Conservation (phyloP, 2,888 invertebrate species). For the Eupithecia exiguata region DNA sequence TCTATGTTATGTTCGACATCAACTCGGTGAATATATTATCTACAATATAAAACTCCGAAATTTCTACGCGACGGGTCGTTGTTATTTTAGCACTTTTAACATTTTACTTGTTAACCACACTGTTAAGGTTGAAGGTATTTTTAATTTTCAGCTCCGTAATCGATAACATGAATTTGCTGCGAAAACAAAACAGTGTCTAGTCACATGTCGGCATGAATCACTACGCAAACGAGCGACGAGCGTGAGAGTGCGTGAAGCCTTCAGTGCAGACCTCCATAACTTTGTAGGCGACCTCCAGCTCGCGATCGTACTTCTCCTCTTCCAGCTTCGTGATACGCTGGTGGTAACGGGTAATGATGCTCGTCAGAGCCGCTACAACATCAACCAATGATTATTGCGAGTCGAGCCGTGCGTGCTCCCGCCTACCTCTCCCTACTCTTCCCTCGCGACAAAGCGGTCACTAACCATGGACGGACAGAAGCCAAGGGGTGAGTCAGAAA, state of each 20-base stretch:
- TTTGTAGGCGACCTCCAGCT: constrained; percentile 97
- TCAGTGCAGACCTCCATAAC: constrained; percentile 95
- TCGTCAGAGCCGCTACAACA: constrained; percentile 87
- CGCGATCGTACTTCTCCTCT: constrained; percentile 98
- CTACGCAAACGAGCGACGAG: constrained; percentile 74
- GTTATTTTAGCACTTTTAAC: constrained; percentile 77
- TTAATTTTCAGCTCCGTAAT: constrained; percentile 71
- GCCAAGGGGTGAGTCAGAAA: constrained; percentile 67
- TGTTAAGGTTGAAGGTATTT: constrained; percentile 74
- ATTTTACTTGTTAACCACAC: constrained; percentile 80
- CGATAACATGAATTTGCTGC: constrained; percentile 73
- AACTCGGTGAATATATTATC: constrained; percentile 66
- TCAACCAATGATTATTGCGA: constrained; percentile 73
- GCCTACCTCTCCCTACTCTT: constrained; percentile 36
- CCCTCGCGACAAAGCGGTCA: constrained; percentile 48
- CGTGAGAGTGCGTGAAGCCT: constrained; percentile 75
- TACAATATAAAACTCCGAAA: constrained; percentile 69
- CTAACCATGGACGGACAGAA: constrained; percentile 64
- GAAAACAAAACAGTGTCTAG: constrained; percentile 79
- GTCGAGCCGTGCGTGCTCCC: constrained; percentile 44
- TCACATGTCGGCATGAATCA: constrained; percentile 77
- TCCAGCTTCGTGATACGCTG: constrained; percentile 92
- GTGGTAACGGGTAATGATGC: constrained; percentile 90
- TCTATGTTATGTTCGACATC: constrained; percentile 70
- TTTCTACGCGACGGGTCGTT: constrained; percentile 70